Evolutionary conservation across 2,113 vertebrate genomes (phyloP), one percentile per base, ranked within the genome.

Genomic region (Trematocara nigrifrons): DNA sequence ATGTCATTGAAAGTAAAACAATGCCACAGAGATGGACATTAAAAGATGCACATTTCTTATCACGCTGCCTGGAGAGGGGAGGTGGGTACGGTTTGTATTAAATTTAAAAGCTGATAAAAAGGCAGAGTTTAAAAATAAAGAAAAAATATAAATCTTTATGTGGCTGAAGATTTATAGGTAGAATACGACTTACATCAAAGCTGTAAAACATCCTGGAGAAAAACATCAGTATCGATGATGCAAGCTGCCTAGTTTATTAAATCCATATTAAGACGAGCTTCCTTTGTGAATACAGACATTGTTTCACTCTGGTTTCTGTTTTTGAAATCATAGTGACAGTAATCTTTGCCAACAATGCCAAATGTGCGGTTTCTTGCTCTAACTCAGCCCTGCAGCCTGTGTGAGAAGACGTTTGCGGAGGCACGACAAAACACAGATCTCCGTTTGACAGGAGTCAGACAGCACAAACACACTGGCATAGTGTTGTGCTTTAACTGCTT

Each of bases 281-380:
- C 7, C 26, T 64, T 78, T 31, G 59, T 84, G 7, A 33, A 81
- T 26, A 13, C 26, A 16, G 54, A 86, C 38, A 84, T 29, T 76
- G 77, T 85, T 87, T 87, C 82, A 71, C 45, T 83, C 54, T 85
- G 66, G 12, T 74, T 81, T 87, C 61, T 47, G 15, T 81, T 74
- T 79, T 26, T 31, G 6, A 91, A 90, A 57, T 12, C 22, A 52
- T 54, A 83, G 56, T 88, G 86, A 87, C 88, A 90, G 74, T 83
- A 87, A 91, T 91, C 74, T 84, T 40, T 89, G 71, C 78, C 89
- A 91, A 71, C 84, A 85, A 79, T 82, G 82, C 82, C 85, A 80
- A 88, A 83, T 84, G 84, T 76, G 83, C 15, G 7, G 18, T 47
- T 33, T 82, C 74, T 81, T 80, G 49, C 56, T 49, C 84, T 61